Base-by-base conservation (phyloP, 35 echinoderm and acorn worm genomes). In the Apostichopus californicus region DNA sequence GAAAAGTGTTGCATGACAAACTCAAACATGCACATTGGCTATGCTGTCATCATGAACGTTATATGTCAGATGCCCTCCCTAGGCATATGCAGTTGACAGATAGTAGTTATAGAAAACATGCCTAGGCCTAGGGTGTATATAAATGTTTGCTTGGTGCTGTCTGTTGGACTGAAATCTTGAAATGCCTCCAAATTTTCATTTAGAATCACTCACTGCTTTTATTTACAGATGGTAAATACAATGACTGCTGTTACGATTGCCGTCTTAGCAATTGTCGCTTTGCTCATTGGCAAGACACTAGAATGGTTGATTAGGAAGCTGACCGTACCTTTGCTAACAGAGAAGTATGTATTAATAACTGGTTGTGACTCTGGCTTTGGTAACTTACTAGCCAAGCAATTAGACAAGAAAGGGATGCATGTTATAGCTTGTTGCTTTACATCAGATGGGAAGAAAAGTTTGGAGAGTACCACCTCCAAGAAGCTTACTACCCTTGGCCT, bases 361-460 rank as follows among this genome's bases (percentile, higher is more conserved):
- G 96, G 96, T n/a, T 97, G 96, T 63, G 96, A 97, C 63, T 78
- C 87, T 56, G 96, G 96, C 4, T 97, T 97, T 89, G 96, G 96
- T 23, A 94, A 97, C 34, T 56, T 79, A 11, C 57, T 98, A 25
- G 92, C 96, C 34, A 95, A 80, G 73, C 81, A 93, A 21, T 73
- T 98, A 34, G 94, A 95, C 77, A 66, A 22, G 65, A 92, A 87
- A 34, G 93, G 96, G 14, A 82, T 94, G 56, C 91, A 93, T 75
- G 96, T 98, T 22, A 91, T 98, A 60, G 96, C 96, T 9, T 77
- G 93, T 9, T 97, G 96, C 68, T 87, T 92, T 34, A 97, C 94
- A 5, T 57, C 89, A 25, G 75, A 95, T 28, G 96, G 92, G 54
- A 65, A 14, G 3, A 83, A 61, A 5, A 28, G 77, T 18, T 86